A percentile compares a stretch with the other conserved stretches of the same genome.
phyloP scores from a whole-genome alignment of 2,113 vertebrate genomes.

The Oophaga pumilio region DNA sequence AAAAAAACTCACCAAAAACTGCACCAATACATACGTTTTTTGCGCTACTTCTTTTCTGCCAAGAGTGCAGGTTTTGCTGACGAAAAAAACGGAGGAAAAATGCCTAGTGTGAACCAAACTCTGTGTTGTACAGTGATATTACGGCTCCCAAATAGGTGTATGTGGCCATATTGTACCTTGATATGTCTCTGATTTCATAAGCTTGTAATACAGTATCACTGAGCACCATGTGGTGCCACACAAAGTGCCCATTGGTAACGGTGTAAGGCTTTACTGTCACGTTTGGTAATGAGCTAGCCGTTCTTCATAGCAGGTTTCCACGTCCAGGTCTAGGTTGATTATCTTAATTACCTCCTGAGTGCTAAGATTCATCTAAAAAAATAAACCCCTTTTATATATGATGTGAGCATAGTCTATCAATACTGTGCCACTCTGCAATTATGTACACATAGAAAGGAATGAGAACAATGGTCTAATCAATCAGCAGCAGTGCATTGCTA shows the following conservation, averaged over 20 bases:
- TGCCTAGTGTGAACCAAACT: neutral
- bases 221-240: neutral
- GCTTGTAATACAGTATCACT: neutral
- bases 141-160: neutral
- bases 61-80: no score
- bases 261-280: neutral
- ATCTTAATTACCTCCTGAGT: slow-evolving; percentile 14
- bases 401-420: slow-evolving; percentile 29
- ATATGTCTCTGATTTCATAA: neutral
- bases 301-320: slow-evolving; percentile 1
- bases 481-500: slow-evolving; percentile 32
- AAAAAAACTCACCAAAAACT: no score
- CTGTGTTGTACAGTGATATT: neutral
- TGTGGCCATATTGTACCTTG: neutral
- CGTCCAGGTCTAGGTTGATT: neutral
- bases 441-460: slow-evolving; percentile 35
- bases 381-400: slow-evolving; percentile 5
- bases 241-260: neutral
- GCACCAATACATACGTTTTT: no score
- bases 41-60: no score
- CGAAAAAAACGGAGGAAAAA: no score
- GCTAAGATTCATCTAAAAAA: slow-evolving; percentile 5
- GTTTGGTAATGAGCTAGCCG: slow-evolving; percentile 23
- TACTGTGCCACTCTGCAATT: slow-evolving; percentile 41
- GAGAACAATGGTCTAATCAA: slow-evolving; percentile 50